These are phyloP conservation scores for Podarcis muralis DNA, from an alignment of 2,113 vertebrate species.

Conservation along the genomic window DNA sequence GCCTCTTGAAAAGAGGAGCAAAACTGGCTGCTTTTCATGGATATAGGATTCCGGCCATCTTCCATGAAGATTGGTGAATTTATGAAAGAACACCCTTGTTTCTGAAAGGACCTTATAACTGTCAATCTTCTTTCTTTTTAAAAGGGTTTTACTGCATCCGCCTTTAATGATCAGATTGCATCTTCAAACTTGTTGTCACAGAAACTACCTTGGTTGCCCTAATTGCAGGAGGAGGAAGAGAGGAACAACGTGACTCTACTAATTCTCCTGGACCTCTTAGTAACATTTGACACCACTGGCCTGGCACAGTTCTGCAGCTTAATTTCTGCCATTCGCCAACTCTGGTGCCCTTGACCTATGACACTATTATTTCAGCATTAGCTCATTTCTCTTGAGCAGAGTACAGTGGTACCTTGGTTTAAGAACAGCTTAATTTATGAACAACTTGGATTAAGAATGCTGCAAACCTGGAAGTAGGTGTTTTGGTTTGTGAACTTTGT, in stretches of 20 bases:
- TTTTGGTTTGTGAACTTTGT: too few species aligned
- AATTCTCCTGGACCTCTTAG: not conserved
- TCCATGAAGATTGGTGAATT: not conserved
- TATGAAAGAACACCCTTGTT: not conserved
- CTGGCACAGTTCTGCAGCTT: not conserved
- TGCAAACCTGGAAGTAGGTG: too few species aligned
- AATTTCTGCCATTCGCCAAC: too few species aligned
- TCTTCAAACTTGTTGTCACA: not conserved
- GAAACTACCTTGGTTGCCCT: not conserved
- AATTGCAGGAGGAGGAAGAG: not conserved
- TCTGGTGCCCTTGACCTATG: too few species aligned
- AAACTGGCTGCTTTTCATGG: not conserved
- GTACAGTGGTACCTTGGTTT: too few species aligned
- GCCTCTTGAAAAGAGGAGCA: not conserved
- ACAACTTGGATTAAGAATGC: too few species aligned
- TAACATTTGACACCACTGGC: not conserved
- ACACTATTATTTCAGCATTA: too few species aligned
- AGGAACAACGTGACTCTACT: not conserved
- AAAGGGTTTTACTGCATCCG: not conserved
- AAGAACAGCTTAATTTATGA: too few species aligned
- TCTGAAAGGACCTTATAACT: not conserved
- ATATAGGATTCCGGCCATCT: not conserved
- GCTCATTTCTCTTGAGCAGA: too few species aligned
- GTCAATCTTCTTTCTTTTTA: not conserved
- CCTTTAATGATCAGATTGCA: not conserved